These are phyloP conservation scores for Rhamphomyia laevipes DNA, from an alignment of 2,888 invertebrate genomes.

Conservation along the genomic window DNA sequence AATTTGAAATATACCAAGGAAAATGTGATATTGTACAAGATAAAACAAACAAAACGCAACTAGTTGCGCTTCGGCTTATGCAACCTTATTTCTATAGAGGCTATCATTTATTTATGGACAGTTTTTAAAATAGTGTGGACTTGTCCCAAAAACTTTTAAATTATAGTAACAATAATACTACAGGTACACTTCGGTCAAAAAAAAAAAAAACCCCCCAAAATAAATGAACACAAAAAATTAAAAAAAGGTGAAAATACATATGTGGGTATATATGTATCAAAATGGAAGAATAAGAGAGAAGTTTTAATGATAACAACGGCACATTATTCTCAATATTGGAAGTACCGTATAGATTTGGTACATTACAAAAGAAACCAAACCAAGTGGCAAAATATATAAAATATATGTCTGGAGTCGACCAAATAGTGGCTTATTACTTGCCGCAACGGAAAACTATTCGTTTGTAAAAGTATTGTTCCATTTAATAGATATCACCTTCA, in stretches of 20 bases:
- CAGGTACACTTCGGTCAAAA: conserved; percentile 4
- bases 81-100: conserved; percentile 3
- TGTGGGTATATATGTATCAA: conserved; percentile 1
- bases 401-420: too few species aligned
- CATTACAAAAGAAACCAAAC: too few species aligned
- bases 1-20: not conserved
- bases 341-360: too few species aligned
- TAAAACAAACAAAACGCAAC: not conserved
- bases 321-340: too few species aligned
- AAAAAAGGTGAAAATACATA: conserved; percentile 6
- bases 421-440: too few species aligned
- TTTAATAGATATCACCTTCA: conserved; percentile 3
- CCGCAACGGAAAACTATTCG: not conserved
- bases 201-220: conserved; percentile 6
- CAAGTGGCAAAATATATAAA: too few species aligned
- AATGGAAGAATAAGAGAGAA: not conserved
- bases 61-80: not conserved
- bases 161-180: conserved; percentile 3
- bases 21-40: not conserved
- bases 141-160: conserved; percentile 4
- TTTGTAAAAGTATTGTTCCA: conserved; percentile 1
- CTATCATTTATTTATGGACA: conserved; percentile 10
- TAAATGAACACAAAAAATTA: conserved; percentile 4
- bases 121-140: conserved; percentile 8
- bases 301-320: too few species aligned